Base-by-base conservation (phyloP, 2,888 invertebrate genomes). In the Caenorhabditis sulstoni region DNA sequence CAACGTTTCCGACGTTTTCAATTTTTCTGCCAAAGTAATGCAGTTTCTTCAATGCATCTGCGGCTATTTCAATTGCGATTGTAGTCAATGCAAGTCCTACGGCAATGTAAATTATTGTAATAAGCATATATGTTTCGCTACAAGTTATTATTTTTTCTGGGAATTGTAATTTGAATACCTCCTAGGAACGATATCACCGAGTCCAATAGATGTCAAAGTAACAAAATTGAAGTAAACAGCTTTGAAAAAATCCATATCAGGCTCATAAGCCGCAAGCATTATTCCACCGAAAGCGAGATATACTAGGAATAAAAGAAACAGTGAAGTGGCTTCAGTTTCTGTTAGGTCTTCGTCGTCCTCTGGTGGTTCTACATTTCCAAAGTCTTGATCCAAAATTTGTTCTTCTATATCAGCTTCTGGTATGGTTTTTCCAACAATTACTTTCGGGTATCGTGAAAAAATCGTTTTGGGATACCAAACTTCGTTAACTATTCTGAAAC, bases 181-280 rank as follows among this genome's bases (percentile, higher is more conserved):
- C 55, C 79, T 82, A 37, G 87, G 87, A 11, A 87, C 85, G 64
- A 87, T 85, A 71, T 88, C 87, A 11, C 88, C 88, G 18, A 88
- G 68, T 9, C 88, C 89, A 50, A 89, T 88, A 8, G 87, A 86
- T 20, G 89, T 88, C 44, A 89, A 62, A 1, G 88, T 87, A 11
- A 89, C 88, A 55, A 89, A 89, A 65, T 87, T 88, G 75, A 89
- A 89, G 55, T 89, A 89, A 44, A 89, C 84, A 1, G 89, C 89
- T 58, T 85, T 86, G 75, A 89, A 88, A 55, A 89, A 88, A 47
- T 84, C 83, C 85, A 89, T 87, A 66, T 89, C 88, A 11, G 88
- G 88, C 41, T 89, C 89, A 66, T 89, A 89, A 12, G 81, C 77
- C 3, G 86, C 79, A 11, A 87, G 49, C 82, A 83, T 83, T 23